These are phyloP conservation scores for Verasper variegatus DNA, from an alignment of 2,113 vertebrate species.

Conservation along the genomic window DNA sequence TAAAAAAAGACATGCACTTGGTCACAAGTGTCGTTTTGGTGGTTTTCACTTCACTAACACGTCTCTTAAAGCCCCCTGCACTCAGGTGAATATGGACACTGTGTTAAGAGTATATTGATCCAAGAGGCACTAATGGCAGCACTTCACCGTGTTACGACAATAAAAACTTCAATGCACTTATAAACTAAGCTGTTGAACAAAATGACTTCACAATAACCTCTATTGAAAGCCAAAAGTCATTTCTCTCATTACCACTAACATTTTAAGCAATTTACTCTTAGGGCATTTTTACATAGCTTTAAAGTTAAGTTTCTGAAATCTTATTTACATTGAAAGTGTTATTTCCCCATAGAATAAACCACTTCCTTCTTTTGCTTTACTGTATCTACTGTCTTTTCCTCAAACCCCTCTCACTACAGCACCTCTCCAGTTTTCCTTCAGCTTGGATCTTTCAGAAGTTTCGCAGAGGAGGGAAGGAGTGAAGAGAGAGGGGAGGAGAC, in stretches of 20 bases:
- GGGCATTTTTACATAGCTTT: background rate
- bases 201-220: slow-evolving; percentile 40
- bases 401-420: background rate
- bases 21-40: slow-evolving; percentile 35
- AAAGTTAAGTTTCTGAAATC: slow-evolving; percentile 26
- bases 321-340: slow-evolving; percentile 7
- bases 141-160: slow-evolving; percentile 61
- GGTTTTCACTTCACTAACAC: slow-evolving; percentile 36
- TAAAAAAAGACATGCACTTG: slow-evolving; percentile 20
- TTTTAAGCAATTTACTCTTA: slow-evolving; percentile 2
- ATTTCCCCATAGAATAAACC: background rate
- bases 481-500: background rate
- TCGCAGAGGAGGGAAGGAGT: slow-evolving; percentile 2
- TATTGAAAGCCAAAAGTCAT: slow-evolving; percentile 43
- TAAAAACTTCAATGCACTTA: slow-evolving; percentile 53
- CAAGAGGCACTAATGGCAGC: slow-evolving; percentile 62
- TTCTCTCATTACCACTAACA: slow-evolving; percentile 19
- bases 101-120: slow-evolving; percentile 72
- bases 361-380: background rate
- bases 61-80: slow-evolving; percentile 37
- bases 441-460: slow-evolving; percentile 15
- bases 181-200: slow-evolving; percentile 48
- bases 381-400: background rate
- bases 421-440: background rate
- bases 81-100: slow-evolving; percentile 62